phyloP scores from a whole-genome alignment of 2,113 vertebrate species.

The Psettodes erumei region DNA sequence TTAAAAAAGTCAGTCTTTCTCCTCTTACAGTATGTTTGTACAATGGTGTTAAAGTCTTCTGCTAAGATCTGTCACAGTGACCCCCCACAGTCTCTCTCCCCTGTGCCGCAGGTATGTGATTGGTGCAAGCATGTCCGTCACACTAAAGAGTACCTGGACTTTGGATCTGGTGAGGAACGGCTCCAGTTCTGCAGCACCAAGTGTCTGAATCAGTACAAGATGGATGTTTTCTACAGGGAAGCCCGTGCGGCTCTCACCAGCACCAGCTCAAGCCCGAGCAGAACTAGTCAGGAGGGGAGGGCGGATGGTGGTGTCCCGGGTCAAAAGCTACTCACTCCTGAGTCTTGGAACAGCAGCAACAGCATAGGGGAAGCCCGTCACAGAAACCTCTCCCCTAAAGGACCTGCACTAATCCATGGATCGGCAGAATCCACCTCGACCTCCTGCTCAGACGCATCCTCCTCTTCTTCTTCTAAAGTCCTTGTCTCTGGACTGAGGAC shows the following conservation, averaged over 20 bases:
- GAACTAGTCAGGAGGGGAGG: conserved; percentile 89
- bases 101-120: conserved; percentile 95
- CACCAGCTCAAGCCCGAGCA: conserved; percentile 91
- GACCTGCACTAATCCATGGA: conserved; percentile 75
- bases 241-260: conserved; percentile 95
- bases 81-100: conserved; percentile 77
- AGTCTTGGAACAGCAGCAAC: conserved; percentile 91
- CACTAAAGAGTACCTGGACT: conserved; percentile 99
- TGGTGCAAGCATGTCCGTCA: conserved; percentile 99
- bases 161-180: conserved; percentile 95
- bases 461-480: conserved; percentile 89
- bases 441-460: conserved; percentile 88
- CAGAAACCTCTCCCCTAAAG: conserved; percentile 88
- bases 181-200: conserved; percentile 99
- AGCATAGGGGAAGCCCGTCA: conserved; percentile 87
- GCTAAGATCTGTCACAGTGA: conserved; percentile 44
- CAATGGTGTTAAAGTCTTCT: background rate
- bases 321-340: conserved; percentile 94
- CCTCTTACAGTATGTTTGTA: background rate
- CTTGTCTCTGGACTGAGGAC: conserved; percentile 88
- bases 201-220: conserved; percentile 99
- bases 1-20: background rate
- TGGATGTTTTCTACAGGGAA: conserved; percentile 99
- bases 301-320: conserved; percentile 83
- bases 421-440: conserved; percentile 86